These are phyloP conservation scores for Urocynchramus pylzowi DNA, from an alignment of 2,113 vertebrate genomes.

Conservation along the genomic window DNA sequence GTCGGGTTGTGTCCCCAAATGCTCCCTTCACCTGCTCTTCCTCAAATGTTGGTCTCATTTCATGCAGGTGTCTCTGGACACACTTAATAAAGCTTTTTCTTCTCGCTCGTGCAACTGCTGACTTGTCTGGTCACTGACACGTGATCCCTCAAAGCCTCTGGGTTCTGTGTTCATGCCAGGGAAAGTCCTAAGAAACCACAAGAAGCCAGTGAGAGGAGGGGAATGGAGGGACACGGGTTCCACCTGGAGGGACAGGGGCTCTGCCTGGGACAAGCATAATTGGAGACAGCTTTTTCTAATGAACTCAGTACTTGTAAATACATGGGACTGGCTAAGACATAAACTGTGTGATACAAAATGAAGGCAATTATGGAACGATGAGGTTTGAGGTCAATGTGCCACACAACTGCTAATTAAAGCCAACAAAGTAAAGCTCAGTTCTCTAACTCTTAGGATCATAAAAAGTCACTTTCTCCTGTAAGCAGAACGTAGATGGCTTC, in stretches of 20 bases:
- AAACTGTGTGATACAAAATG: not conserved
- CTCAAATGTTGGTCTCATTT: not conserved
- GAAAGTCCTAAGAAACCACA: not conserved
- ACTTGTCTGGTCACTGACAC: not conserved
- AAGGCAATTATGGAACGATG: not conserved
- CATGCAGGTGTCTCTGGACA: not conserved
- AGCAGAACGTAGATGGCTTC: not conserved
- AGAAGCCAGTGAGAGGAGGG: not conserved
- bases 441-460: not conserved
- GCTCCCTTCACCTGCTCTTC: not conserved
- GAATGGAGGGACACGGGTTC: not conserved
- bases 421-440: not conserved
- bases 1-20: not conserved
- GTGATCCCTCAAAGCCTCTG: not conserved
- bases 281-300: not conserved
- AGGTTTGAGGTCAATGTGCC: not conserved
- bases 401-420: not conserved
- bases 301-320: not conserved
- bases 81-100: conserved; percentile 69
- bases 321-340: not conserved
- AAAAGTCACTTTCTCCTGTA: not conserved
- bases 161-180: not conserved
- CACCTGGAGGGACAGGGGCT: not conserved
- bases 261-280: not conserved
- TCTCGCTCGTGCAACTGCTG: not conserved